These are phyloP conservation scores for Mormyrus iriodes DNA, from an alignment of 2,113 vertebrate species.

Conservation along the genomic window DNA sequence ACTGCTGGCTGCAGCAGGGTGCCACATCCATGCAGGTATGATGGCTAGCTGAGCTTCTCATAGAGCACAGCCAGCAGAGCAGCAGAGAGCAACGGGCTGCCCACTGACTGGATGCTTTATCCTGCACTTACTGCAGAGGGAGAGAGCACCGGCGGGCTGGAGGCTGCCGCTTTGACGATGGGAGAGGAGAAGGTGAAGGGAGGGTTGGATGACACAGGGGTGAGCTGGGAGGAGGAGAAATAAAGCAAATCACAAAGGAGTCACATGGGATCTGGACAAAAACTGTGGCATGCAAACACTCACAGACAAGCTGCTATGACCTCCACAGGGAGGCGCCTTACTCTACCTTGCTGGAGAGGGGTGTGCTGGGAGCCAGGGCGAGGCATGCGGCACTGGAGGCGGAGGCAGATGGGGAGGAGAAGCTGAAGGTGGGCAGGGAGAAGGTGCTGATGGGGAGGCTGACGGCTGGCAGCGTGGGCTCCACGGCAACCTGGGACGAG, in stretches of 20 bases:
- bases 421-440: slow-evolving; percentile 79
- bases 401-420: slow-evolving; percentile 57
- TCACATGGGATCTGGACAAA: not conserved
- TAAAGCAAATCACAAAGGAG: not conserved
- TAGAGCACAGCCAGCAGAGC: not conserved
- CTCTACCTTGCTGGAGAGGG: slow-evolving; percentile 45
- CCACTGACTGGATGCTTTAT: not conserved
- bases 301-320: not conserved
- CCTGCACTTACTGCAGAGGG: slow-evolving; percentile 63
- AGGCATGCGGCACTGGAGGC: slow-evolving; percentile 41
- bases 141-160: slow-evolving; percentile 72
- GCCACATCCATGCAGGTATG: not conserved
- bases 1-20: not conserved
- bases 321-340: not conserved
- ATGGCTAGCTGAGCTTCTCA: not conserved
- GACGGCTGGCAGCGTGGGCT: slow-evolving; percentile 71
- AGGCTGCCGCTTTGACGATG: slow-evolving; percentile 88
- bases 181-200: slow-evolving; percentile 90
- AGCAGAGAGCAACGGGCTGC: not conserved
- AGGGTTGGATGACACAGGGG: slow-evolving; percentile 39
- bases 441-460: slow-evolving; percentile 76
- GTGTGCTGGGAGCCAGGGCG: slow-evolving; percentile 39
- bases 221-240: slow-evolving; percentile 43
- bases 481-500: slow-evolving; percentile 59
- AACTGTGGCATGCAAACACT: not conserved